Conservation (phyloP, 1,140 invertebrate genomes). For the Ooceraea biroi region DNA sequence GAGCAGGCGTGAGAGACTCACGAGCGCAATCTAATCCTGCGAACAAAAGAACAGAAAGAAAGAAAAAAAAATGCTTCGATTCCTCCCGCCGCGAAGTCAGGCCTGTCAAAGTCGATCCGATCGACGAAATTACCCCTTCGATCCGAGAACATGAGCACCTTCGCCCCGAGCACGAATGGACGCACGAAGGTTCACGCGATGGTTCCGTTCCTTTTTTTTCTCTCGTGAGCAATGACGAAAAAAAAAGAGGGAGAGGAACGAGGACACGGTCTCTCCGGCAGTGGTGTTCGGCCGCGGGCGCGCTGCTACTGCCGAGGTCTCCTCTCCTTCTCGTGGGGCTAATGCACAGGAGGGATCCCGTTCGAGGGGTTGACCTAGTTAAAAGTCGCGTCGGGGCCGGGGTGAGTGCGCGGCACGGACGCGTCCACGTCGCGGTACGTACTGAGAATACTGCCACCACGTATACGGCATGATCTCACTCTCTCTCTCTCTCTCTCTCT, state of each 20-base stretch:
- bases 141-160: neutral
- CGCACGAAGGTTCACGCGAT: neutral
- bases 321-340: slow-evolving; percentile 45
- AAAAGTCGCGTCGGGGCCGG: slow-evolving; percentile 55
- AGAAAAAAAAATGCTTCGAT: neutral
- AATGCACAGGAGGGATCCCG: slow-evolving; percentile 47
- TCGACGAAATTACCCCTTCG: neutral
- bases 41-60: too few species aligned
- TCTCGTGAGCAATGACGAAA: neutral
- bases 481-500: slow-evolving; percentile 47
- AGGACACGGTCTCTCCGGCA: slow-evolving; percentile 22
- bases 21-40: neutral
- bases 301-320: slow-evolving; percentile 65
- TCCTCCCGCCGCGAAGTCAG: neutral
- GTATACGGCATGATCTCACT: slow-evolving; percentile 28
- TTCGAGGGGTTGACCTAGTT: slow-evolving; percentile 74
- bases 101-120: neutral
- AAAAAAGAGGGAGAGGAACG: slow-evolving; percentile 9
- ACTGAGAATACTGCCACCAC: slow-evolving; percentile 67
- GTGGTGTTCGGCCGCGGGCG: slow-evolving; percentile 53
- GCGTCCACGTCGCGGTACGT: slow-evolving; percentile 79
- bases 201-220: neutral
- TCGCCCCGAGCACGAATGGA: neutral
- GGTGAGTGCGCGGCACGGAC: slow-evolving; percentile 80
- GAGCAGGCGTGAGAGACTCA: neutral